Evolutionary conservation across 2,888 invertebrate species (phyloP), one percentile per base, ranked within the genome.

Genomic region (Sinodicranocentrus sp.): DNA sequence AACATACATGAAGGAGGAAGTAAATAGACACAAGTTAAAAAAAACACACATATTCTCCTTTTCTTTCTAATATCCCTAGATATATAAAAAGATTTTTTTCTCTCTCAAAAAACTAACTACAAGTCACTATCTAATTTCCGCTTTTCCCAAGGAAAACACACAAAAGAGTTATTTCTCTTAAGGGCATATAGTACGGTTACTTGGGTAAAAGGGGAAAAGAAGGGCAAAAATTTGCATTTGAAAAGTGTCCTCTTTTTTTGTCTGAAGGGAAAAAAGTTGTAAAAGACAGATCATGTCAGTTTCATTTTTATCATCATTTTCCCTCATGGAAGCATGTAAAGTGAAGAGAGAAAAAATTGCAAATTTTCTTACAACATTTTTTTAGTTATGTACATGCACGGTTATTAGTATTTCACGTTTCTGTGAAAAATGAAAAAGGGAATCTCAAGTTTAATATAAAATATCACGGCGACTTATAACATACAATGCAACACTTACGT

Each of bases 221-320:
- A n/a, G 59, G 15, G 52, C 26, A 63, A 44, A 39, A 44, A 72
- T 73, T 73, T 54, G 33, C 72, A 73, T 73, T 73, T 73, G 72
- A 73, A 73, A 73, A 73, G 72, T 73, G 72, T 73, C 72, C 54
- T 71, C n/a, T 73, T 26, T 48, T 23, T 21, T 43, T 28, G 21
- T 39, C 25, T 72, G 10, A 19, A 10, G 6, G n/a, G 19, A 57
- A n/a, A 68, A 68, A 73, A 57, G 23, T 73, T 71, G 70, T 28
- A 71, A 28, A 19, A 70, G 54, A 54, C 54, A 73, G 43, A 73
- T 73, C 72, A 73, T 73, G 72, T 61, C 72, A 73, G 26, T 61
- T 73, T 61, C 72, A 61, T 73, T 15, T 54, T 43, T 57, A 8
- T 61, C 33, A 61, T 61, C 61, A 28, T 61, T 57, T 57, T 25